Evolutionary conservation across 37 sponge, comb jelly and placozoan genomes (phyloP).

Genomic region (Bolinopsis microptera): DNA sequence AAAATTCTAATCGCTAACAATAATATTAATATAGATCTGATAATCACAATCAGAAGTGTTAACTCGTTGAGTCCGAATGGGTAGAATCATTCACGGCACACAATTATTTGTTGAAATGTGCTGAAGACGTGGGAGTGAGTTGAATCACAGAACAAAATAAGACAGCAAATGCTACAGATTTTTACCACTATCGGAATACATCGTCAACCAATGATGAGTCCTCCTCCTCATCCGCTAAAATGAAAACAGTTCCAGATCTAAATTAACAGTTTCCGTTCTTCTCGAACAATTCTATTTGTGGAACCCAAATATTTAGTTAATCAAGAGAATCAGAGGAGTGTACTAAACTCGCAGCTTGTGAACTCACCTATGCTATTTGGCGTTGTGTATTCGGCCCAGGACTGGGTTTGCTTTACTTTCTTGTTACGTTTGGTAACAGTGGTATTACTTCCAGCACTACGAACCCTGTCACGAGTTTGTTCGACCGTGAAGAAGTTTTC

Average conservation of each 20-base stretch:
- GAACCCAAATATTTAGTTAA: neutral
- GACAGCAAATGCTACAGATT: neutral
- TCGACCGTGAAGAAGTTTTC: neutral
- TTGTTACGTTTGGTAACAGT: neutral
- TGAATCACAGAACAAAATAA: neutral
- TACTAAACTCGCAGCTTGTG: too few relatives aligned
- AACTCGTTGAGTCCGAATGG: neutral
- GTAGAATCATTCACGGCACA: neutral
- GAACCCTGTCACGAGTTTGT: neutral
- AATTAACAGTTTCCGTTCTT: neutral
- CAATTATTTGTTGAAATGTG: neutral
- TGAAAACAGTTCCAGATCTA: neutral
- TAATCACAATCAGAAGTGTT: too few relatives aligned
- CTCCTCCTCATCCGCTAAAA: neutral
- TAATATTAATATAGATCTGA: too few relatives aligned
- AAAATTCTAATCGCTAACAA: too few relatives aligned
- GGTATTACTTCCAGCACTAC: neutral
- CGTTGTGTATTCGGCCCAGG: neutral
- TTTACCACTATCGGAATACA: neutral
- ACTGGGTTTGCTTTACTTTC: conserved; percentile 39
- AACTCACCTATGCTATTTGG: neutral
- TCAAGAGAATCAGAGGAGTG: neutral
- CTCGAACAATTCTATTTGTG: neutral
- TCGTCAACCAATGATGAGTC: neutral
- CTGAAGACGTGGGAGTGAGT: neutral